Evolutionary conservation across 2,113 vertebrate species (phyloP), one percentile per base, ranked within the genome.

Genomic region (Alethe diademata): DNA sequence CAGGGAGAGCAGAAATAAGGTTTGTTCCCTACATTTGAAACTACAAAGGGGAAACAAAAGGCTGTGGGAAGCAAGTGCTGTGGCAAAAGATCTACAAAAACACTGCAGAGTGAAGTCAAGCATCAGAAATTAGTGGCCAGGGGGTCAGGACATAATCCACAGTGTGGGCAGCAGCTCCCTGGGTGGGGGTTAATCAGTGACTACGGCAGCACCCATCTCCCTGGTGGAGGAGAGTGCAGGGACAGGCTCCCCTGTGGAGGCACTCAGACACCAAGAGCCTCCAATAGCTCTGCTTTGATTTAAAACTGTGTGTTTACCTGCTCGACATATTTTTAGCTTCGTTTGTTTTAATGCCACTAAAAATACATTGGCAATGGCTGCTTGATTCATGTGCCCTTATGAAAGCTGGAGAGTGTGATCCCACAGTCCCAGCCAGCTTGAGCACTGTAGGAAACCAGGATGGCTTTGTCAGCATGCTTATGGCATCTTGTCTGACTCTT

Each of bases 81-180:
- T 20, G 24, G 69, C 53, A 75, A 65, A 93, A 95, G 35, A 7
- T 58, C 71, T 86, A 35, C 78, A 71, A 70, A 92, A 90, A n/a
- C 43, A 50, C 19, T 4, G 8, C 33, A 51, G 35, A 79, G 81
- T 95, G 90, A 94, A 95, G 73, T 78, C 81, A 91, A 82, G 87
- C 82, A 51, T 94, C 85, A 91, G 85, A 92, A 93, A 83, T 65
- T 56, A 90, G 62, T 40, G 50, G 71, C 71, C 26, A 28, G 90
- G 61, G 67, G 74, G 87, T 45, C 19, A 7, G 47, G 58, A 26
- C 4, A 0, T 45, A 86, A 93, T 31, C 43, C 0, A 0, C 56
- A 42, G 64, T 5, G 2, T 70, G 50, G 28, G 88, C 87, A 91
- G 80, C 73, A 84, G 36, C 64, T 86, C 58, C 31, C n/a, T 0